Base-by-base conservation (phyloP, 2,113 vertebrate species). In the Hemiprocne comata region DNA sequence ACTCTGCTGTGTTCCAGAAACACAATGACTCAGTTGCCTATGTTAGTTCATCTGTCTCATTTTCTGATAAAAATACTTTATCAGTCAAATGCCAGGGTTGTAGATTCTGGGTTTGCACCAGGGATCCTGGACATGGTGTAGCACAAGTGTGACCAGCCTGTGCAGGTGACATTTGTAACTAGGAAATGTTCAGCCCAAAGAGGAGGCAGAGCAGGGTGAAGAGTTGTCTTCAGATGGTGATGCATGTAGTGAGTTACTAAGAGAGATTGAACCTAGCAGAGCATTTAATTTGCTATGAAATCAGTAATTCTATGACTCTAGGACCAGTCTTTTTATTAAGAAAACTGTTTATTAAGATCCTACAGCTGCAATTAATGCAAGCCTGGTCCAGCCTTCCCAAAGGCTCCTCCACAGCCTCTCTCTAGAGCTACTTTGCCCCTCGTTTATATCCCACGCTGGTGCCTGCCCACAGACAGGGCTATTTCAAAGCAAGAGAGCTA, bases 31-130 rank as follows among this genome's bases (percentile, higher is more conserved):
- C 51, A 48, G 53, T 46, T 67, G 51, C 65, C 13, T 38, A 9
- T 55, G 51, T 40, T 70, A 66, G 42, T 74, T 78, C 46, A 16
- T 65, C 87, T 76, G 69, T n/a, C 38, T 77, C 53, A 0, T 42
- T 60, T 29, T 21, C 75, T 20, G 74, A 42, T 25, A n/a, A n/a
- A n/a, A n/a, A 26, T 33, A 50, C 64, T 82, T 84, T 61, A 51
- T 36, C 55, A 11, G 13, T 44, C 67, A 3, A 0, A 36, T 11
- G 7, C 26, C 57, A 12, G 38, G 28, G 62, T 67, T 76, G 9
- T 6, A 4, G 24, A 71, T 54, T 3, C 4, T 0, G 4, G 20
- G 19, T 25, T 51, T 19, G 46, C 58, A 50, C 2, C 51, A 29
- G 29, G 26, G 66, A 44, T 42, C 26, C 26, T 69, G 3, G 23